A percentile compares a stretch with the other conserved stretches of the same genome.
Evolutionary conservation across 2,797 vertebrate species (phyloP).

Genomic region (Balearica regulorum): DNA sequence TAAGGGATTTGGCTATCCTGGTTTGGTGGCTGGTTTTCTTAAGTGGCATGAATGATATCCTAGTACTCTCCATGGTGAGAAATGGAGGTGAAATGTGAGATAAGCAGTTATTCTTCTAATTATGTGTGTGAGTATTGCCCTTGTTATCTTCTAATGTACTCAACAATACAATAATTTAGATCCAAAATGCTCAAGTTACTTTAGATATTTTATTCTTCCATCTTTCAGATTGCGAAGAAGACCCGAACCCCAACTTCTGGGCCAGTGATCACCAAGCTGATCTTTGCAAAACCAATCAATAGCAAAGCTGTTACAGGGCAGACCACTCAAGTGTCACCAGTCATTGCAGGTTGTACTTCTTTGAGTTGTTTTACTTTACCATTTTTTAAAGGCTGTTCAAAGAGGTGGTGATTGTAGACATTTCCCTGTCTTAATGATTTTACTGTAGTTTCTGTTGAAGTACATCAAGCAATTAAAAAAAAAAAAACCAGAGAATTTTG

Average conservation of each 20-base stretch:
- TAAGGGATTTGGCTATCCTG: neutral
- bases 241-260: slow-evolving; percentile 88
- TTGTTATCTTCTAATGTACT: neutral
- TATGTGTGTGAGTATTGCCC: neutral
- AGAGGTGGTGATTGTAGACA: neutral
- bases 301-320: slow-evolving; percentile 91
- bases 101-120: neutral
- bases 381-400: neutral
- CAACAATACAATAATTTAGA: neutral
- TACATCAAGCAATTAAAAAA: neutral
- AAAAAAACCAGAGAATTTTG: neutral
- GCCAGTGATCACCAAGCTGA: slow-evolving; percentile 92
- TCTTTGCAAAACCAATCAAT: slow-evolving; percentile 97
- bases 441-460: neutral
- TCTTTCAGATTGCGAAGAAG: slow-evolving; percentile 94
- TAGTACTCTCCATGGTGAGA: neutral
- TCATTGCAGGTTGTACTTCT: slow-evolving; percentile 85
- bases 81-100: neutral
- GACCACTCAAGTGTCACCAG: slow-evolving; percentile 84
- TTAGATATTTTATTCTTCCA: slow-evolving; percentile 29
- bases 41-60: neutral
- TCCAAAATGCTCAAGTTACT: slow-evolving; percentile 4
- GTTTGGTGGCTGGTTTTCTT: neutral
- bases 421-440: neutral
- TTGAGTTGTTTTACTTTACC: slow-evolving; percentile 49